phyloP scores from a whole-genome alignment of 2,797 vertebrate species.

The Rachycentron canadum region DNA sequence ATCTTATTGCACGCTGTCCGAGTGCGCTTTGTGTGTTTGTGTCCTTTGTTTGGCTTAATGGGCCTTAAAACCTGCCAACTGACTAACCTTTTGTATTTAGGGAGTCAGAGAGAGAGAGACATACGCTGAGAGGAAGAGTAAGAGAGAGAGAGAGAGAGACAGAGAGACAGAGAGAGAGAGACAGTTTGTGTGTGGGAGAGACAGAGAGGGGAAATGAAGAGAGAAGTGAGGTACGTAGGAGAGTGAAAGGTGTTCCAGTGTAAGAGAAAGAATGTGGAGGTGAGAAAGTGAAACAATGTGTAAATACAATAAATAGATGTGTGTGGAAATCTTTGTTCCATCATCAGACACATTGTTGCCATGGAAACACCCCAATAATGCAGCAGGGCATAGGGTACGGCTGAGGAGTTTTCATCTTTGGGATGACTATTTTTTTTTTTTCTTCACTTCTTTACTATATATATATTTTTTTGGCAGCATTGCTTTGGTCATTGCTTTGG shows the following conservation, averaged over 20 bases:
- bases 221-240: slow-evolving; percentile 30
- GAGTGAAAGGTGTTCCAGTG: slow-evolving; percentile 45
- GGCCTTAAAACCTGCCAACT: slow-evolving; percentile 58
- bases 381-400: slow-evolving; percentile 33
- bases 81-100: slow-evolving; percentile 49
- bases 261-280: slow-evolving; percentile 47
- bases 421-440: neutral
- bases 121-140: neutral
- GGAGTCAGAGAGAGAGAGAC: slow-evolving; percentile 5
- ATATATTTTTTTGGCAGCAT: neutral
- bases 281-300: slow-evolving; percentile 55
- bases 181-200: slow-evolving; percentile 5
- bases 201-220: neutral
- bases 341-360: slow-evolving; percentile 54
- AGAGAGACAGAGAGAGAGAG: too few relatives aligned
- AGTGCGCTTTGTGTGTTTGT: slow-evolving; percentile 32
- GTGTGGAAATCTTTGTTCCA: slow-evolving; percentile 30
- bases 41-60: slow-evolving; percentile 60
- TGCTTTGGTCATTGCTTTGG: slow-evolving; percentile 4
- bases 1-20: slow-evolving; percentile 13
- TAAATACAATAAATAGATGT: slow-evolving; percentile 48
- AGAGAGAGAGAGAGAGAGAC: neutral
- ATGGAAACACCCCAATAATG: slow-evolving; percentile 65
- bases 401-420: slow-evolving; percentile 24
- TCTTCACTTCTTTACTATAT: slow-evolving; percentile 10